phyloP scores from a whole-genome alignment of 2,888 invertebrate species.

The Drosophila percnosoma region DNA sequence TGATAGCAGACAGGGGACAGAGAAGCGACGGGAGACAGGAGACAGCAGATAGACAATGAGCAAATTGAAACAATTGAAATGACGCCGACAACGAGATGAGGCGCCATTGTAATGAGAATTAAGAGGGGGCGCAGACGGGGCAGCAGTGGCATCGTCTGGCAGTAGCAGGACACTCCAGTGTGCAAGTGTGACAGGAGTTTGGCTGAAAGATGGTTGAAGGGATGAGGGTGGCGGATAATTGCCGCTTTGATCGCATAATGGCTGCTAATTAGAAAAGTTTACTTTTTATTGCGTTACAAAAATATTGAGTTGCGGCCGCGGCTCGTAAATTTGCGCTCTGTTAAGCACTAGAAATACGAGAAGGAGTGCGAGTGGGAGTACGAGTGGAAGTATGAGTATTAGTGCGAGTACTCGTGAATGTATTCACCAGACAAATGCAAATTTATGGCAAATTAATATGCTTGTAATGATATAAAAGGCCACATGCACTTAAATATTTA shows the following conservation, averaged over 20 bases:
- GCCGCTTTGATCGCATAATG: slow-evolving; percentile 83
- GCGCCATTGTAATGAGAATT: slow-evolving; percentile 20
- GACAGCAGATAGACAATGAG: slow-evolving; percentile 12
- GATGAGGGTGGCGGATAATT: slow-evolving; percentile 65
- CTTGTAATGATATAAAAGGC: slow-evolving; percentile 56
- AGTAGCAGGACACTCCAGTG: not conserved
- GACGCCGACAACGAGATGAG: slow-evolving; percentile 41
- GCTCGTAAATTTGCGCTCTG: slow-evolving; percentile 32
- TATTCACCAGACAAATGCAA: slow-evolving; percentile 56
- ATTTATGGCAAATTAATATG: slow-evolving; percentile 75
- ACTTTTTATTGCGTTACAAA: slow-evolving; percentile 69
- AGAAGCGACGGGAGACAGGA: not conserved
- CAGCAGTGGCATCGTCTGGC: not conserved
- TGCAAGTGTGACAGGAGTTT: not conserved
- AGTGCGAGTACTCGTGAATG: slow-evolving; percentile 33
- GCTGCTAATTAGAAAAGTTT: slow-evolving; percentile 83
- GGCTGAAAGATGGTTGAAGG: not conserved
- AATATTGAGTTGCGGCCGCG: slow-evolving; percentile 43
- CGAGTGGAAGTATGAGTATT: not conserved
- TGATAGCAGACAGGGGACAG: not conserved
- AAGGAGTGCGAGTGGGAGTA: not conserved
- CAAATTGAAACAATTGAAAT: slow-evolving; percentile 64
- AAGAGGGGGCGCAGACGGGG: not conserved
- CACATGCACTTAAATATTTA: slow-evolving; percentile 67
- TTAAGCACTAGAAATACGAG: slow-evolving; percentile 6